Evolutionary conservation across 2,113 vertebrate species (phyloP), one percentile per base, ranked within the genome.

Genomic region (Neopipo cinnamomea): DNA sequence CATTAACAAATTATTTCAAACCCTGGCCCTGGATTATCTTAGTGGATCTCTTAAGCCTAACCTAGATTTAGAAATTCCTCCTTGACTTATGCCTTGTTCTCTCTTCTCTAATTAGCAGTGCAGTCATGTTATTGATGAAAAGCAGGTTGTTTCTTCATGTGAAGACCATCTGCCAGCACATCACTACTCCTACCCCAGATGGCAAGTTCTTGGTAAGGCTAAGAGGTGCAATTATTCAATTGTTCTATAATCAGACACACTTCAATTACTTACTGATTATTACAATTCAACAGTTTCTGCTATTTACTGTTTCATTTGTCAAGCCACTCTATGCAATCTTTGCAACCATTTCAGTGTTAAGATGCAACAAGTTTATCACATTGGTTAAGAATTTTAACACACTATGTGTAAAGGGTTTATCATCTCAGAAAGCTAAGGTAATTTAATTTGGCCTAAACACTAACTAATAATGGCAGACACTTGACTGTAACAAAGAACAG

Each of bases 101-200:
- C 61, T 85, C 28, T 68, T 85, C 61, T 90, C 59, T 91, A 93
- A 96, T 95, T 93, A 88, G 50, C 47, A 93, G n/a, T 39, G 59
- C 37, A 76, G 50, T 58, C 82, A 85, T 63, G 85, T 39, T 85
- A 80, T 14, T 82, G 74, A 83, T 70, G 49, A 73, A 79, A 95
- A 88, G 28, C 83, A 88, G 74, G 67, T 90, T 85, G 85, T 31
- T 89, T 80, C 85, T 77, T 50, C 59, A 59, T 41, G 42, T 50
- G 75, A 94, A 90, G 63, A 79, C 85, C 89, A 94, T 91, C 82
- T 96, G 67, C 81, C 74, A 91, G 56, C 73, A 78, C 65, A 91
- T 62, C 41, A 31, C 67, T 83, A 42, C 66, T 86, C 67, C 76
- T 91, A 84, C 33, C 42, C 72, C 90, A 95, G 74, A 95, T 79